Evolutionary conservation across 2,113 vertebrate genomes (phyloP), one percentile per base, ranked within the genome.

Genomic region (Speoplatyrhinus poulsoni): DNA sequence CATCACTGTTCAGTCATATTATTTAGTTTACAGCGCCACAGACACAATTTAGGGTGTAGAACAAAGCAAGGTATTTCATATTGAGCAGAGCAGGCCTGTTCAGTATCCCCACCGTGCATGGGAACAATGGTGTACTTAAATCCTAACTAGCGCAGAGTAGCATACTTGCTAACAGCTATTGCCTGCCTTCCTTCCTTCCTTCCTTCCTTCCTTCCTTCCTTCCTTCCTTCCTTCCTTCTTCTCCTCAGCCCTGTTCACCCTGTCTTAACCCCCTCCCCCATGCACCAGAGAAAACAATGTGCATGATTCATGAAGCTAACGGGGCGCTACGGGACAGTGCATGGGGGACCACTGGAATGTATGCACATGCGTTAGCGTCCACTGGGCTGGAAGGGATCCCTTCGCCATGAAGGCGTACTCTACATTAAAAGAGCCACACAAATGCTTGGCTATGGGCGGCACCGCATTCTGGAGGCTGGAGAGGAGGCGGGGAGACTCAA

Each of bases 291-390:
- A 88, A 91, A 90, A 88, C 88, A 90, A 87, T 88, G 87, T 89
- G 88, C 89, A 91, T 91, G 86, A 91, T 90, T 91, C 84, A 91
- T 87, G 79, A 74, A 73, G 15, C 56, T 68, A 83, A 83, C 68
- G 81, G 83, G 72, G 73, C 79, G 75, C 26, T 26, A 26, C 2
- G 36, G 4, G 36, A 41, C 62, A 70, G 74, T 9, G 60, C 71
- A 76, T 77, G 80, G 62, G 76, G 72, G 81, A 83, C 75, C 72
- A 68, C 70, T 32, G 63, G 57, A 75, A 87, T 64, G 62, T 75
- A 81, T 77, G 80, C 36, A n/a, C 74, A 78, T 65, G 65, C 76
- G 63, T 70, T 64, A 81, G 73, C 58, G 83, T 79, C 70, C 41
- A 6, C 52, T 5, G 9, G 55, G 61, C 56, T 71, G 73, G 60